A percentile compares a stretch with the other conserved stretches of the same genome.
Conservation (phyloP, 2,113 vertebrate species). For the Epinephelus cyanopodus region DNA sequence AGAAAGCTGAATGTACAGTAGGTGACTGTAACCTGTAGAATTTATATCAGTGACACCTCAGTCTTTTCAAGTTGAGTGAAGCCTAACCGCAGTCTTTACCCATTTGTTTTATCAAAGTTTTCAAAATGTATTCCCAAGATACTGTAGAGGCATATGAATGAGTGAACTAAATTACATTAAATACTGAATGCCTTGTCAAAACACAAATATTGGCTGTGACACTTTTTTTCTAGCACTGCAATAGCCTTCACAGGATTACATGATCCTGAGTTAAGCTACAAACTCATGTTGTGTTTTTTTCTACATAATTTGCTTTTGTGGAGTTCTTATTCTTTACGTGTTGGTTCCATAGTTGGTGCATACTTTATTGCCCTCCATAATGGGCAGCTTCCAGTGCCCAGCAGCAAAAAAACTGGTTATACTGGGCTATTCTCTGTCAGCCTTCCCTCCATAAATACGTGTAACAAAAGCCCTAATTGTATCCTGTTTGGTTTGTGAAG, state of each 20-base stretch:
- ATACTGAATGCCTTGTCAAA: not conserved
- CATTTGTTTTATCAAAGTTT: too few species aligned
- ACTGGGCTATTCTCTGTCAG: conserved; percentile 6
- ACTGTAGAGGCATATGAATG: not conserved
- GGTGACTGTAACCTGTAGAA: too few species aligned
- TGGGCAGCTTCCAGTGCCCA: conserved; percentile 33
- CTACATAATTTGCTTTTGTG: not conserved
- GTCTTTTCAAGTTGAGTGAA: too few species aligned
- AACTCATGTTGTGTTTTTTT: not conserved
- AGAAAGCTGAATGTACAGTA: too few species aligned
- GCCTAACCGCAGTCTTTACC: too few species aligned
- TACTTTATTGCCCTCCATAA: conserved; percentile 43
- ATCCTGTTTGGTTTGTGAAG: conserved; percentile 37
- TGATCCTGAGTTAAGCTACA: not conserved
- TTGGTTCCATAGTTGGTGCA: not conserved
- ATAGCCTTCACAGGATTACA: not conserved
- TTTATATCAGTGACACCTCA: too few species aligned
- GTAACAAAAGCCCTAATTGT: conserved; percentile 36
- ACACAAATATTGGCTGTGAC: not conserved
- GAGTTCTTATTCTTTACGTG: not conserved
- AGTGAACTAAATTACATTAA: not conserved
- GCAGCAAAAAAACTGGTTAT: conserved; percentile 1
- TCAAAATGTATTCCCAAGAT: too few species aligned
- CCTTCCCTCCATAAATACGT: conserved; percentile 35
- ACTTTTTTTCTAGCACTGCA: not conserved